Percentiles rank a stretch among this genome's conserved stretches.
Evolutionary conservation across 2,888 invertebrate species (phyloP).

Genomic region (Athalia cordata): DNA sequence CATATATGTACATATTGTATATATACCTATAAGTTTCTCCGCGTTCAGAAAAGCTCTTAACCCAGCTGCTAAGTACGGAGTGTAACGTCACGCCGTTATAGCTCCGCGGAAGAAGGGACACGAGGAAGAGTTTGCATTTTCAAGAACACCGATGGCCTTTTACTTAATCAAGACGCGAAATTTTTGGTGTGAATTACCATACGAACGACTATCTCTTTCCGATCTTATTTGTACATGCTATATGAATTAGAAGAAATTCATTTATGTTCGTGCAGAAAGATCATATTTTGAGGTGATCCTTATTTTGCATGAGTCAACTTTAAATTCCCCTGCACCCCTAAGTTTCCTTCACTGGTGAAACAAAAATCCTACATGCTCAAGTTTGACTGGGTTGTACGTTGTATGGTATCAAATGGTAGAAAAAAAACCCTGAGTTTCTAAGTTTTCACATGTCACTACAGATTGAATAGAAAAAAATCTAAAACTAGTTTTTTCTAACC

Average conservation of each 20-base stretch:
- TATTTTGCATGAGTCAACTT: too few species aligned
- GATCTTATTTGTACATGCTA: neutral
- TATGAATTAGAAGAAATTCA: neutral
- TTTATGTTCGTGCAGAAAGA: neutral
- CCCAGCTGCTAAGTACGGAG: conserved; percentile 27
- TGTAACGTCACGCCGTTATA: conserved; percentile 35
- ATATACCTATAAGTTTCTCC: neutral
- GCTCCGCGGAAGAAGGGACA: neutral
- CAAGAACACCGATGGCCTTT: neutral
- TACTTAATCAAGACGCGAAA: conserved; percentile 9
- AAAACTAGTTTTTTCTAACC: too few species aligned
- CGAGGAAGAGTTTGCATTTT: conserved; percentile 22
- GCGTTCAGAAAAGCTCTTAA: conserved; percentile 40
- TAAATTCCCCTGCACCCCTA: too few species aligned
- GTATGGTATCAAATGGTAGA: too few species aligned
- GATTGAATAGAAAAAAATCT: too few species aligned
- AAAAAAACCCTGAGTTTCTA: too few species aligned
- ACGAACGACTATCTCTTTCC: conserved; percentile 24
- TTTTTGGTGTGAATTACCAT: conserved; percentile 16
- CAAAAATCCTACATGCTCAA: too few species aligned
- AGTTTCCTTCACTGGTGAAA: too few species aligned
- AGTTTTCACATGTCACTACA: too few species aligned
- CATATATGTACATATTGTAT: neutral
- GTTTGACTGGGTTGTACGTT: too few species aligned
- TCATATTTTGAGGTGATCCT: too few species aligned